Percentiles rank a stretch among this genome's conserved stretches.
Conservation (phyloP, 2,888 invertebrate genomes). For the Rhamphomyia laevipes region DNA sequence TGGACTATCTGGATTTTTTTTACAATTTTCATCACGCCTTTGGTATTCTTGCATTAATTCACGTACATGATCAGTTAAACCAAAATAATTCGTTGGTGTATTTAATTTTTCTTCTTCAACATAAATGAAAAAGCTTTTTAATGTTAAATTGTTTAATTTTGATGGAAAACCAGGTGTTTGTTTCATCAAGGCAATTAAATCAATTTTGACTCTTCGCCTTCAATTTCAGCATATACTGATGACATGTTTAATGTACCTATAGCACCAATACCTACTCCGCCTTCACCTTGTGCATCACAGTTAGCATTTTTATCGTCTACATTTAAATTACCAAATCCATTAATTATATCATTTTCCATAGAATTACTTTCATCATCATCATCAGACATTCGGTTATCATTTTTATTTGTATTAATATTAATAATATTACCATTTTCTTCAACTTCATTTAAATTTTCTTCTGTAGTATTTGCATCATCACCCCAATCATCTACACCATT, state of each 20-base stretch:
- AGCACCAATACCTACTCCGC: constrained; percentile 17
- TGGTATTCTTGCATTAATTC: constrained; percentile 52
- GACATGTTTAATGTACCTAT: constrained; percentile 44
- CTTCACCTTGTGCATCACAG: constrained; percentile 27
- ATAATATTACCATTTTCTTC: constrained; percentile 64
- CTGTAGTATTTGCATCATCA: constrained; percentile 37
- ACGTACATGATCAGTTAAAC: constrained; percentile 45
- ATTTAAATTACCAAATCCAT: constrained; percentile 44
- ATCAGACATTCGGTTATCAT: constrained; percentile 34
- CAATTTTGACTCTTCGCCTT: constrained; percentile 69
- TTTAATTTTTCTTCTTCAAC: constrained; percentile 46
- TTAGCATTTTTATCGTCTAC: constrained; percentile 45
- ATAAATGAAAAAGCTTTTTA: constrained; percentile 44
- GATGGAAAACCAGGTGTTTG: constrained; percentile 41
- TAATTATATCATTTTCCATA: constrained; percentile 44
- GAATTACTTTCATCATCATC: constrained; percentile 51
- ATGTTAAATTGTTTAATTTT: constrained; percentile 37
- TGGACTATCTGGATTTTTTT: constrained; percentile 20
- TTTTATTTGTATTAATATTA: constrained; percentile 6
- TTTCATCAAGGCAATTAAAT: constrained; percentile 58
- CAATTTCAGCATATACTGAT: constrained; percentile 66
- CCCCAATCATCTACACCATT: constrained; percentile 67
- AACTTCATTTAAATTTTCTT: constrained; percentile 38
- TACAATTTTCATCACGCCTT: constrained; percentile 35
- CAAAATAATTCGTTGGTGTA: constrained; percentile 26